phyloP scores from a whole-genome alignment of 2,888 invertebrate species.

The Nasonovia ribisnigri region DNA sequence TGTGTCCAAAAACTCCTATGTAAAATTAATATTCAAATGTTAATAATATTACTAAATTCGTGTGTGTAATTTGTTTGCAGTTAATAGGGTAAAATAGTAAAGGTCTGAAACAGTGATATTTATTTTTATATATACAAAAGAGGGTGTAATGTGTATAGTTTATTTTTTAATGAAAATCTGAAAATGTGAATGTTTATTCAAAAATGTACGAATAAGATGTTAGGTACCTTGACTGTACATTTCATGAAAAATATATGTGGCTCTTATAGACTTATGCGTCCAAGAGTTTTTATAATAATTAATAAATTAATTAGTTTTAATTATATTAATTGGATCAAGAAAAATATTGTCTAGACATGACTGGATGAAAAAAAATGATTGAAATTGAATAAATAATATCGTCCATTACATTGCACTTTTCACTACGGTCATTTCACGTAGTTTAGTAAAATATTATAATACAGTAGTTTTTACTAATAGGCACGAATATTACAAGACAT shows the following conservation, averaged over 20 bases:
- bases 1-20: slow-evolving; percentile 91
- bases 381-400: neutral
- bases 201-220: neutral
- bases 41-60: neutral
- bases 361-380: neutral
- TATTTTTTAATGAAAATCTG: neutral
- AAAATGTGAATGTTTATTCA: neutral
- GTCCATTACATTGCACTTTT: neutral
- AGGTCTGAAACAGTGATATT: neutral
- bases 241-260: neutral
- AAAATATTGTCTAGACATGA: neutral
- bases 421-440: neutral
- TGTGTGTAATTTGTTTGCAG: neutral
- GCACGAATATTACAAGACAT: neutral
- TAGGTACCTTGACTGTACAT: neutral
- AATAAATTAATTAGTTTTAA: too few species aligned
- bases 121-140: neutral
- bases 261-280: neutral
- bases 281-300: neutral
- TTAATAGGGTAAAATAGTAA: neutral
- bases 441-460: neutral
- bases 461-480: neutral
- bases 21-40: slow-evolving; percentile 11
- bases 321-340: neutral
- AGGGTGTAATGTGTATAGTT: neutral